Conservation (phyloP, 2,888 invertebrate species). For the Syrista parreyssii region DNA sequence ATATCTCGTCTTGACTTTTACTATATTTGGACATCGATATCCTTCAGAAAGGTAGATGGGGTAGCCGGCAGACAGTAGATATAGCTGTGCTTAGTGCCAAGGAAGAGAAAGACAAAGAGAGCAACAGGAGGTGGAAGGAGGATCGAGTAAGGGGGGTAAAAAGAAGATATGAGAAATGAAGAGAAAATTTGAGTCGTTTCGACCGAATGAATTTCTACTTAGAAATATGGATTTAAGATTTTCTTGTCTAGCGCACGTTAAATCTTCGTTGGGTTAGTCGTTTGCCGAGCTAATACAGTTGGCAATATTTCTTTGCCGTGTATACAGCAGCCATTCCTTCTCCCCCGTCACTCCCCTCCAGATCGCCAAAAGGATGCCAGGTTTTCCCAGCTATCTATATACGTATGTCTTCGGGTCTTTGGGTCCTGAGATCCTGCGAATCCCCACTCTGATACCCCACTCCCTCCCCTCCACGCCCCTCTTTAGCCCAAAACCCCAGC, state of each 20-base stretch:
- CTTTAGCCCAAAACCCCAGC: conserved; percentile 11
- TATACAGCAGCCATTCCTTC: background rate
- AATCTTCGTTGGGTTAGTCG: conserved; percentile 8
- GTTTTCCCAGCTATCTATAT: background rate
- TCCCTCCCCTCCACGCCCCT: conserved; percentile 13
- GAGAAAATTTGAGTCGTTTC: background rate
- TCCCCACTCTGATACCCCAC: conserved; percentile 1
- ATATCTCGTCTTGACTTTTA: background rate
- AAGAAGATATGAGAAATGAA: conserved; percentile 14
- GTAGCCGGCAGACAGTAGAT: background rate
- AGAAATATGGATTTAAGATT: background rate
- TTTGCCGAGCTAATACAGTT: conserved; percentile 47
- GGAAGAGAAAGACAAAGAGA: conserved; percentile 11
- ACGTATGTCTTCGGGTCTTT: background rate
- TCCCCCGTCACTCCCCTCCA: background rate
- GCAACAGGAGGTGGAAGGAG: background rate
- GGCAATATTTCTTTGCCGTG: conserved; percentile 45
- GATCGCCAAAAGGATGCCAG: background rate
- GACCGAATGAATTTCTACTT: background rate
- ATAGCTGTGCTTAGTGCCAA: background rate
- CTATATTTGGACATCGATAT: background rate
- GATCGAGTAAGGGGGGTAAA: background rate
- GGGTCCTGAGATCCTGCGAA: background rate
- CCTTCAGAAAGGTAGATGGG: background rate
- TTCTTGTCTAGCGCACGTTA: background rate